These are phyloP conservation scores for Laothoe populi DNA, from an alignment of 2,888 invertebrate genomes.

Conservation along the genomic window DNA sequence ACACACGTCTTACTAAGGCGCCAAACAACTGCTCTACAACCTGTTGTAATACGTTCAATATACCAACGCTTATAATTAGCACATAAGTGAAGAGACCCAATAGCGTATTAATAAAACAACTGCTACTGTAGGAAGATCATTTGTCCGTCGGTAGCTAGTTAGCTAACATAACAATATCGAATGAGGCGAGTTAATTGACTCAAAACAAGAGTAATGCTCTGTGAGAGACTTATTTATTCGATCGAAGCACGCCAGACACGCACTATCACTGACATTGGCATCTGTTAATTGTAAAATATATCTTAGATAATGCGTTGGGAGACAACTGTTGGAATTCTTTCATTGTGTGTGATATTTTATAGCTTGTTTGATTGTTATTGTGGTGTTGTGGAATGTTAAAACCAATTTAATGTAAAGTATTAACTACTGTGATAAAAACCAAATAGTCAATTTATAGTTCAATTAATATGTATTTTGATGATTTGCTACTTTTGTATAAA, in stretches of 20 bases:
- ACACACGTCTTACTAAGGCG: too few species aligned
- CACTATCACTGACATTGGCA: conserved; percentile 10
- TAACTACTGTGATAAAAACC: not conserved
- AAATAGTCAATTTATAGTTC: not conserved
- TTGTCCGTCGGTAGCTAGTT: conserved; percentile 46
- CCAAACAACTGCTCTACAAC: not conserved
- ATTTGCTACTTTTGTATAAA: not conserved
- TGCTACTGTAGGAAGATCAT: conserved; percentile 41
- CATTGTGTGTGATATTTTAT: conserved; percentile 1
- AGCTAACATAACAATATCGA: conserved; percentile 31
- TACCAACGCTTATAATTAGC: not conserved
- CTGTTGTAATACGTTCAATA: not conserved
- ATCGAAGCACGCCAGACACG: not conserved
- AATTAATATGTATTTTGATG: not conserved
- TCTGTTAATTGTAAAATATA: conserved; percentile 21
- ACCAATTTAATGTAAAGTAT: not conserved
- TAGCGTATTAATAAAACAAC: conserved; percentile 32
- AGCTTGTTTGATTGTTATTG: conserved; percentile 1
- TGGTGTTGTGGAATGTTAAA: not conserved
- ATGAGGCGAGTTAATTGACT: conserved; percentile 50
- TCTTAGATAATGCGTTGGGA: conserved; percentile 12
- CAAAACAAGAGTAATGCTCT: conserved; percentile 21
- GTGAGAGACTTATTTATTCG: conserved; percentile 7
- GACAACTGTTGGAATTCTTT: conserved; percentile 22
- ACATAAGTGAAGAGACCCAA: conserved; percentile 2